Conservation (phyloP, 2,113 vertebrate genomes). For the Notarius quadriscutis region DNA sequence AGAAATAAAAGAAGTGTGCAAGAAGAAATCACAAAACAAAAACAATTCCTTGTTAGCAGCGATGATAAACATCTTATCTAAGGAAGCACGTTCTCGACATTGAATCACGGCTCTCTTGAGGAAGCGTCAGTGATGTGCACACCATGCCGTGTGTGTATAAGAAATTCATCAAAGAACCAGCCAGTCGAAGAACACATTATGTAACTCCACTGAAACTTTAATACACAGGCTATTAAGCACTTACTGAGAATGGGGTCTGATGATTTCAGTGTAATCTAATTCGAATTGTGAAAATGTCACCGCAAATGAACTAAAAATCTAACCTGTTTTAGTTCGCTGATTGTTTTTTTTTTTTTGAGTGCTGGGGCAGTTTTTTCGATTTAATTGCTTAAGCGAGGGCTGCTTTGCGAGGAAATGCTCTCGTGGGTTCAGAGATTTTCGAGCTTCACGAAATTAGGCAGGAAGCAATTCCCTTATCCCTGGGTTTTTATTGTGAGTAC, state of each 20-base stretch:
- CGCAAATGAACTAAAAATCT: slow-evolving; percentile 61
- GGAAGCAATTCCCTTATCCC: slow-evolving; percentile 62
- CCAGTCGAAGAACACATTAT: slow-evolving; percentile 4
- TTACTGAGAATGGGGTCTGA: slow-evolving; percentile 35
- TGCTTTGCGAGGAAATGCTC: slow-evolving; percentile 53
- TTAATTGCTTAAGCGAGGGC: slow-evolving; percentile 69
- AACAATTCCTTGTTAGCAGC: slow-evolving; percentile 27
- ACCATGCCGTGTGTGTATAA: slow-evolving; percentile 1
- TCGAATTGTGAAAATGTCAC: slow-evolving; percentile 42
- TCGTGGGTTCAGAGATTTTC: slow-evolving; percentile 61
- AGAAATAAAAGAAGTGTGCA: neutral
- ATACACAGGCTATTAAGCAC: slow-evolving; percentile 33
- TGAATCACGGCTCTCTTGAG: slow-evolving; percentile 19
- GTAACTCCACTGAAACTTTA: slow-evolving; percentile 29
- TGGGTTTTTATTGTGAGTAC: slow-evolving; percentile 71
- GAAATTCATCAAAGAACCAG: slow-evolving; percentile 36
- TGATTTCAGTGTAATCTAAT: slow-evolving; percentile 37
- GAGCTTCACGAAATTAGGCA: slow-evolving; percentile 62
- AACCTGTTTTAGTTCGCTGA: slow-evolving; percentile 54
- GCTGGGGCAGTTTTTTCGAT: slow-evolving; percentile 44
- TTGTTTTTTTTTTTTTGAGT: slow-evolving; percentile 38
- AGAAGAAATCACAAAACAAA: neutral
- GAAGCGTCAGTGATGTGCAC: neutral
- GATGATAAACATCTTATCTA: slow-evolving; percentile 28
- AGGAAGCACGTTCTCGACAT: neutral